Conservation (phyloP, 37 sponge, comb jelly and placozoan species). For the Halisarca cf. caerulea region DNA sequence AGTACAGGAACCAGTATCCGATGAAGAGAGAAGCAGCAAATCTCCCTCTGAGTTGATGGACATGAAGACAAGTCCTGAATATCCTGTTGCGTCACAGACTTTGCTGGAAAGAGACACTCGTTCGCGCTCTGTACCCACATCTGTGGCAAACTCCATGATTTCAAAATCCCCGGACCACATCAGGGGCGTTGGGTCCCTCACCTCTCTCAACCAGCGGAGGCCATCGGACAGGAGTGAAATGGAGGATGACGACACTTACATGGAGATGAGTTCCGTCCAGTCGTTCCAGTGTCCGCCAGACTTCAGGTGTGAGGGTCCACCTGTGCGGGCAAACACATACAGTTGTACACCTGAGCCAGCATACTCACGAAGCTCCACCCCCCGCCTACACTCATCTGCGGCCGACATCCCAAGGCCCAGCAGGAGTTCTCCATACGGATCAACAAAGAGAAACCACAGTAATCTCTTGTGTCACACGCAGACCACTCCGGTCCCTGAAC, state of each 20-base stretch:
- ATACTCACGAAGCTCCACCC: background rate
- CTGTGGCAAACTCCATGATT: too few species aligned
- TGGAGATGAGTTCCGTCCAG: slow-evolving; percentile 24
- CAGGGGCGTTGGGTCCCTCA: background rate
- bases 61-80: background rate
- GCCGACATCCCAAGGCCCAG: background rate
- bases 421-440: background rate
- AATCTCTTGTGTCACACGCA: slow-evolving; percentile 9
- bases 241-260: slow-evolving; percentile 12
- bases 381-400: background rate
- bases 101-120: slow-evolving; percentile 3
- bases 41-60: background rate
- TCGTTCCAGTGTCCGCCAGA: slow-evolving; percentile 9
- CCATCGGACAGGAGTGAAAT: background rate
- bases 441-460: background rate
- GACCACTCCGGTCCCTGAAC: background rate
- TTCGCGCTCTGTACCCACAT: slow-evolving; percentile 6
- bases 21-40: background rate
- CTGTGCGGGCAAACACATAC: background rate
- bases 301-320: background rate
- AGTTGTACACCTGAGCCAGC: slow-evolving; percentile 6
- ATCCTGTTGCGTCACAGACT: background rate
- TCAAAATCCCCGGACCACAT: background rate
- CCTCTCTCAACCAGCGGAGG: background rate
- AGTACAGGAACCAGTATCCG: background rate